Percentiles rank a stretch among this genome's conserved stretches.
Evolutionary conservation across 2,113 vertebrate genomes (phyloP).

Genomic region (Etia nguti): DNA sequence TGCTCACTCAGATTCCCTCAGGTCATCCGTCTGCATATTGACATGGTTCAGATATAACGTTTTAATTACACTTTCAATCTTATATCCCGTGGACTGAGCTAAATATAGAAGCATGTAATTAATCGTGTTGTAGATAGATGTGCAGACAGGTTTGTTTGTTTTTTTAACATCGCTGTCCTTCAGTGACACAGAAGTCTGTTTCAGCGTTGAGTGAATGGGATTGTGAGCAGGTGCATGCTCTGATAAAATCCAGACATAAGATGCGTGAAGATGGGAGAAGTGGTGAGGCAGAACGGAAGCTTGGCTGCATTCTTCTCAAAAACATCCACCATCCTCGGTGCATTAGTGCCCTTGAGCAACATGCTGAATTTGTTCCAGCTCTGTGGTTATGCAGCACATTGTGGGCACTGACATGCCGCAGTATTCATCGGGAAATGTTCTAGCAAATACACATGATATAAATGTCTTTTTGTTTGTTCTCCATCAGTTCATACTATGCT

Average conservation of each 20-base stretch:
- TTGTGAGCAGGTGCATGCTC: background rate
- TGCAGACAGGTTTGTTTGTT: background rate
- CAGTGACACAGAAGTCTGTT: background rate
- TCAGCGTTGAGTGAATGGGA: background rate
- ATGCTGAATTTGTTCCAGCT: background rate
- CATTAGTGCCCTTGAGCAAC: background rate
- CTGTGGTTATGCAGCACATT: background rate
- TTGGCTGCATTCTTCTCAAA: background rate
- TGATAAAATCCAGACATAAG: background rate
- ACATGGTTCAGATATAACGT: constrained; percentile 8
- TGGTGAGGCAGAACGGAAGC: background rate
- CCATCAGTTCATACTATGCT: background rate
- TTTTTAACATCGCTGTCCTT: background rate
- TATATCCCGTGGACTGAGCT: background rate
- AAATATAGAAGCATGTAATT: constrained; percentile 46
- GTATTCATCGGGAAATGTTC: background rate
- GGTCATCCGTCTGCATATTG: constrained; percentile 35
- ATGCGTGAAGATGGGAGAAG: background rate
- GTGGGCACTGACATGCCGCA: background rate
- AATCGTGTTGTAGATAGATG: constrained; percentile 2
- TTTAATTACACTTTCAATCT: constrained; percentile 48
- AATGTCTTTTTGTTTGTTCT: background rate
- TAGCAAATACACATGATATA: background rate
- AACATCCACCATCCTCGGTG: background rate
- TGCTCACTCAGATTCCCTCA: background rate